Evolutionary conservation across 2,888 invertebrate genomes (phyloP), one percentile per base, ranked within the genome.

Genomic region (Hydrotaea cyrtoneurina): DNA sequence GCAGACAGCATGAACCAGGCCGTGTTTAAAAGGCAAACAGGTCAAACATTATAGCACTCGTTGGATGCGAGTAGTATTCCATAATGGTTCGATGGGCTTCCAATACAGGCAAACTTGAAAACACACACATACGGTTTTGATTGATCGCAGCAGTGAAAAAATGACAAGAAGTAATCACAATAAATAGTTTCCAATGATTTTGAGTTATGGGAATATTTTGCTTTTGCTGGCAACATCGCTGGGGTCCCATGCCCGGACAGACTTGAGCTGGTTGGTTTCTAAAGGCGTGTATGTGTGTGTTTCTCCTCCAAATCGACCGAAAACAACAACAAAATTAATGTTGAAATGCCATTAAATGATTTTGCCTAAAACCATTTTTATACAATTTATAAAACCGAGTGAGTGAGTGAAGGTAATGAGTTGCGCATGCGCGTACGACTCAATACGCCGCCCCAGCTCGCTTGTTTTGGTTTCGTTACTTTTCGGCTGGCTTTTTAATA

Each of bases 121-220:
- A 77, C 10, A 21, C 23, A 74, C 23, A n/a, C 39, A 19, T 50
- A 71, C 15, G 50, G 46, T 75, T 77, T 83, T 86, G 86, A 86
- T 86, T 86, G 83, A 86, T 86, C 83, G 78, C 86, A 86, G 72
- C 83, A 86, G 84, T 75, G 69, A 80, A 84, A 83, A 85, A 87
- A 81, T 87, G 86, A 86, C 86, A 86, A 83, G 81, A 86, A 86
- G 80, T 86, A 90, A 90, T 90, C 90, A 90, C 89, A 89, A 88
- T 86, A 88, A 89, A 90, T 89, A 88, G 89, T 90, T 90, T 89
- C 87, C 88, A 89, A 88, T 89, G 88, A 88, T 89, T 90, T 89
- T 90, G 89, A 89, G 87, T 90, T 89, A 90, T 90, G 90, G 89
- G 89, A 90, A 90, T 88, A 88, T 88, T 46, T 64, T 75, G 88